A percentile compares a stretch with the other conserved stretches of the same genome.
Conservation (phyloP, 2,113 vertebrate genomes). For the Sylvia atricapilla region DNA sequence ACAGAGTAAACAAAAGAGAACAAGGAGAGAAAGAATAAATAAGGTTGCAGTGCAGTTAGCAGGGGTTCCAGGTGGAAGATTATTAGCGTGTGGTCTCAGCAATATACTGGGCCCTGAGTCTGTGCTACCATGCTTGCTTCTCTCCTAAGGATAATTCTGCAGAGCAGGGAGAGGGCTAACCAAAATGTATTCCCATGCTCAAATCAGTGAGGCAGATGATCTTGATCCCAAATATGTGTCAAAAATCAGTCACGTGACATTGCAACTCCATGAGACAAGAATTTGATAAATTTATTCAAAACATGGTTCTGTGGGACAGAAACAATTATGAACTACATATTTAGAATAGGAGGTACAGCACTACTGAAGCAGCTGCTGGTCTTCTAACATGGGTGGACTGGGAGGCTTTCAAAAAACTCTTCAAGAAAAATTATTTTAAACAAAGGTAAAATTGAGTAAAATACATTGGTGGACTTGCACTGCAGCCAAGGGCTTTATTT, state of each 20-base stretch:
- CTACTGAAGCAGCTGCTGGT: not conserved
- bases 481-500: not conserved
- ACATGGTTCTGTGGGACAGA: not conserved
- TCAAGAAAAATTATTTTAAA: not conserved
- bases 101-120: not conserved
- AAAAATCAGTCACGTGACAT: not conserved
- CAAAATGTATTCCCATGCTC: not conserved
- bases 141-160: not conserved
- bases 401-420: not conserved
- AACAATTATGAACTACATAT: not conserved
- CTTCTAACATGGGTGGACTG: not conserved
- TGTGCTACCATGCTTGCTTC: not conserved
- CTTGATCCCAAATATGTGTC: not conserved
- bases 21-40: not conserved
- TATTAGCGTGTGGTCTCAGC: not conserved
- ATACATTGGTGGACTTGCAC: not conserved
- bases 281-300: not conserved
- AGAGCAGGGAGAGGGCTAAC: not conserved
- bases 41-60: constrained; percentile 19
- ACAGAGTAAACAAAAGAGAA: constrained; percentile 15
- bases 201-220: not conserved
- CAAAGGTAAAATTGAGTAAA: not conserved
- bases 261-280: not conserved
- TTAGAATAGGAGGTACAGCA: not conserved
- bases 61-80: not conserved